These are phyloP conservation scores for Polyodon spathula DNA, from an alignment of 2,113 vertebrate species.

Conservation along the genomic window DNA sequence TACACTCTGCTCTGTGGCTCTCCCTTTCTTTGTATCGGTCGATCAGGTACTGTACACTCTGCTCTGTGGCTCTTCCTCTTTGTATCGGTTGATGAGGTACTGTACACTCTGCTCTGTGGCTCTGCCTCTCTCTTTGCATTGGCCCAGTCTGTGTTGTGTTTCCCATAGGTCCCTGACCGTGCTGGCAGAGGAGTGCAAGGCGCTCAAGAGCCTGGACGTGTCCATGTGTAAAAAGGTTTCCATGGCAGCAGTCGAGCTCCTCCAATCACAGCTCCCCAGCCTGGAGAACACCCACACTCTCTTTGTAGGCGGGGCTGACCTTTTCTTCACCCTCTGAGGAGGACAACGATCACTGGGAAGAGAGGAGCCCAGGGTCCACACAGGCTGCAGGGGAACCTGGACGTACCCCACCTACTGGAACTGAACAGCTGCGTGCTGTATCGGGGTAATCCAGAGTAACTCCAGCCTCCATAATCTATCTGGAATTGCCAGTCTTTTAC, in stretches of 20 bases:
- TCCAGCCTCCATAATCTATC: no score
- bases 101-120: no score
- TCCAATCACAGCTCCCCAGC: conserved; percentile 60
- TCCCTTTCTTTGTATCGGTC: no score
- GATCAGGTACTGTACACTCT: no score
- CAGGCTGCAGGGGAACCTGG: background rate
- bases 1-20: no score
- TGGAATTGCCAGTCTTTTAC: no score
- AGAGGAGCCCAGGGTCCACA: background rate
- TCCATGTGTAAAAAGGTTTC: conserved; percentile 63
- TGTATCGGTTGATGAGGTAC: no score
- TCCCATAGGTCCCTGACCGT: conserved; percentile 54
- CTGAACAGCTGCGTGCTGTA: no score
- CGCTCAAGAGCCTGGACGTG: conserved; percentile 62
- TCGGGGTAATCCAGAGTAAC: no score
- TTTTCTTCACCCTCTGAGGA: conserved; percentile 31
- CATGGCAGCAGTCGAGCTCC: conserved; percentile 39
- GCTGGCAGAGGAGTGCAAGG: conserved; percentile 51
- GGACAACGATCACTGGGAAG: background rate
- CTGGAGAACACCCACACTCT: conserved; percentile 56
- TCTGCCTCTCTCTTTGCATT: no score
- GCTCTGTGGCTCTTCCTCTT: no score
- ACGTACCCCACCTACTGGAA: background rate
- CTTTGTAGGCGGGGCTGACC: conserved; percentile 52
- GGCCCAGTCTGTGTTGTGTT: background rate